A percentile compares a stretch with the other conserved stretches of the same genome.
Evolutionary conservation across 2,888 invertebrate genomes (phyloP).

Genomic region (Polydrusus cervinus): DNA sequence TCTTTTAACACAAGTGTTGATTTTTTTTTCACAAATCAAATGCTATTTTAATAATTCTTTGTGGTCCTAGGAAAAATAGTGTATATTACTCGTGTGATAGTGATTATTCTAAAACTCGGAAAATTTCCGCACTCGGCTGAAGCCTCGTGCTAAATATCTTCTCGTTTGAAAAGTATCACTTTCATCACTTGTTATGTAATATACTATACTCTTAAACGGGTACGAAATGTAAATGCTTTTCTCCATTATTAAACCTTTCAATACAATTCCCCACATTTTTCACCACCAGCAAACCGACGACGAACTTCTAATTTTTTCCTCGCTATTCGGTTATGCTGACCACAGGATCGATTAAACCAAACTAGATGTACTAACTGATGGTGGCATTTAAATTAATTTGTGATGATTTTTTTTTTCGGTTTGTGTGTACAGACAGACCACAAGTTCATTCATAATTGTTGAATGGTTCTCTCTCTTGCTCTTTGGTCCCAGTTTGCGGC

Average conservation of each 20-base stretch:
- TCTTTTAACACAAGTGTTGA: no score
- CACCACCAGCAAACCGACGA: conserved; percentile 16
- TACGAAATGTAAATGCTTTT: no score
- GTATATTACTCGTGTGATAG: no score
- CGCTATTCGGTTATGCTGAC: conserved; percentile 33
- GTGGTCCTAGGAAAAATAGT: no score
- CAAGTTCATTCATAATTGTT: conserved; percentile 53
- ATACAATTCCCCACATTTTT: conserved; percentile 6
- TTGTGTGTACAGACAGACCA: conserved; percentile 53
- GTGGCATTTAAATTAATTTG: conserved; percentile 53
- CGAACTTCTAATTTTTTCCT: conserved; percentile 41
- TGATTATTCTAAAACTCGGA: no score
- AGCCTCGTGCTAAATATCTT: no score
- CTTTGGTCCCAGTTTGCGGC: conserved; percentile 38
- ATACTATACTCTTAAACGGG: no score
- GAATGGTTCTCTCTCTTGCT: conserved; percentile 8
- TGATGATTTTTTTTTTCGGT: conserved; percentile 50
- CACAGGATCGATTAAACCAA: conserved; percentile 50
- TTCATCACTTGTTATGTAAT: no score
- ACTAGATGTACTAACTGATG: conserved; percentile 36
- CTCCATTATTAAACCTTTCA: conserved; percentile 3
- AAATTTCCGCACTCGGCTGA: no score
- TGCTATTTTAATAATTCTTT: no score
- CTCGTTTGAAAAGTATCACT: no score
- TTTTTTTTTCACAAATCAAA: no score